Evolutionary conservation across 2,113 vertebrate species (phyloP).

Genomic region (Coturnix japonica): DNA sequence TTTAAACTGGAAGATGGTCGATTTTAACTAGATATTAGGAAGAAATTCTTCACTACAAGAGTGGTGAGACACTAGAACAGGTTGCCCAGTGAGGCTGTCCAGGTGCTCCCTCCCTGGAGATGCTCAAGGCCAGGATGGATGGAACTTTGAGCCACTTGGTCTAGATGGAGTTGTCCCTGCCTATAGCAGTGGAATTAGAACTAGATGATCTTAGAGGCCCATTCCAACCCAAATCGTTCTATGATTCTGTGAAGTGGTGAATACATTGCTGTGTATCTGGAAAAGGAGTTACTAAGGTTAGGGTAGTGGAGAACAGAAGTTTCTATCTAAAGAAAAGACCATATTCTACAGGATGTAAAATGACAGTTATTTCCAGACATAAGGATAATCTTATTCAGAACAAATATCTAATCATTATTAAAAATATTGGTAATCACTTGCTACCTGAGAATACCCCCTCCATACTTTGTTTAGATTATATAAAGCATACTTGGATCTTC

Average conservation of each 20-base stretch:
- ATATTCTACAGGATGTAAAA: neutral
- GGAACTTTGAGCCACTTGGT: no score
- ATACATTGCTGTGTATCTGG: neutral
- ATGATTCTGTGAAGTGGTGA: neutral
- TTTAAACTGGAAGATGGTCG: neutral
- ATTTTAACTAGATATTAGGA: no score
- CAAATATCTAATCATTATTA: neutral
- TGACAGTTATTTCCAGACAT: neutral
- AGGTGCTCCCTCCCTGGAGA: no score
- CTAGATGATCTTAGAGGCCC: no score
- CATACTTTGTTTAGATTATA: neutral
- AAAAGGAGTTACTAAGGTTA: neutral
- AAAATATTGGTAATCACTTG: neutral
- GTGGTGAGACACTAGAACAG: no score
- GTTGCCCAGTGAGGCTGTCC: no score
- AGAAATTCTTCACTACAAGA: no score
- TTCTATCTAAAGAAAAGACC: neutral
- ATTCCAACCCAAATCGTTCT: no score
- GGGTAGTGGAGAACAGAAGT: neutral
- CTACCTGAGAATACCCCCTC: neutral
- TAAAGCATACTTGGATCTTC: neutral
- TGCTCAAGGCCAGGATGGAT: no score
- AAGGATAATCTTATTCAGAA: neutral
- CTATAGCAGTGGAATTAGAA: no score
- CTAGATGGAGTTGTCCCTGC: no score